A percentile compares a stretch with the other conserved stretches of the same genome.
phyloP scores from a whole-genome alignment of 2,797 vertebrate species.

The Falco cherrug region DNA sequence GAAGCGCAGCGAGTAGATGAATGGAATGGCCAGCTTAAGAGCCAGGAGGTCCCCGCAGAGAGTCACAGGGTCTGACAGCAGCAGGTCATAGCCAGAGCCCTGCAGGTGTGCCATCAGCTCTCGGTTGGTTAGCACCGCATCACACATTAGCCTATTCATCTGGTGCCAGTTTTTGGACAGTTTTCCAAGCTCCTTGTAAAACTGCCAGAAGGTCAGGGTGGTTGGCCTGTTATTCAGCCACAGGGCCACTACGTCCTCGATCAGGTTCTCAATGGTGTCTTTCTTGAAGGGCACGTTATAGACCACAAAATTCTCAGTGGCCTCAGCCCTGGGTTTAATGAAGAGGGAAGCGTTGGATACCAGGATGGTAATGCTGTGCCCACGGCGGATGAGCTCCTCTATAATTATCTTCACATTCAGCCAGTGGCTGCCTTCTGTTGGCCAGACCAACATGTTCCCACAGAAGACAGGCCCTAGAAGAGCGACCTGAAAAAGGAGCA shows the following conservation, averaged over 20 bases:
- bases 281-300: slow-evolving; percentile 63
- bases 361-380: slow-evolving; percentile 81
- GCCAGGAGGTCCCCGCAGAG: slow-evolving; percentile 84
- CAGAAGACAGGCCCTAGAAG: slow-evolving; percentile 61
- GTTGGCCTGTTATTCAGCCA: slow-evolving; percentile 77
- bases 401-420: slow-evolving; percentile 83
- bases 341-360: slow-evolving; percentile 70
- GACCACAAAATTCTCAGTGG: slow-evolving; percentile 56
- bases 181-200: slow-evolving; percentile 72
- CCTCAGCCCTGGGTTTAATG: slow-evolving; percentile 69
- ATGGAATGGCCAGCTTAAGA: slow-evolving; percentile 79
- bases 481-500: slow-evolving; percentile 57
- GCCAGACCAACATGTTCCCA: slow-evolving; percentile 86
- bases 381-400: slow-evolving; percentile 74
- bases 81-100: slow-evolving; percentile 75
- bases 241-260: slow-evolving; percentile 54
- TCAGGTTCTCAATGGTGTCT: slow-evolving; percentile 1
- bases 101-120: slow-evolving; percentile 79
- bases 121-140: slow-evolving; percentile 75
- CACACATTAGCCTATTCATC: slow-evolving; percentile 64
- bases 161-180: slow-evolving; percentile 25
- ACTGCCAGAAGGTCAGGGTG: slow-evolving; percentile 72
- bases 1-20: slow-evolving; percentile 81
- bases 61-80: slow-evolving; percentile 82
- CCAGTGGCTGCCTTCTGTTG: slow-evolving; percentile 87